Conservation (phyloP, 2,113 vertebrate species). For the Brachypodius melanocephalos region DNA sequence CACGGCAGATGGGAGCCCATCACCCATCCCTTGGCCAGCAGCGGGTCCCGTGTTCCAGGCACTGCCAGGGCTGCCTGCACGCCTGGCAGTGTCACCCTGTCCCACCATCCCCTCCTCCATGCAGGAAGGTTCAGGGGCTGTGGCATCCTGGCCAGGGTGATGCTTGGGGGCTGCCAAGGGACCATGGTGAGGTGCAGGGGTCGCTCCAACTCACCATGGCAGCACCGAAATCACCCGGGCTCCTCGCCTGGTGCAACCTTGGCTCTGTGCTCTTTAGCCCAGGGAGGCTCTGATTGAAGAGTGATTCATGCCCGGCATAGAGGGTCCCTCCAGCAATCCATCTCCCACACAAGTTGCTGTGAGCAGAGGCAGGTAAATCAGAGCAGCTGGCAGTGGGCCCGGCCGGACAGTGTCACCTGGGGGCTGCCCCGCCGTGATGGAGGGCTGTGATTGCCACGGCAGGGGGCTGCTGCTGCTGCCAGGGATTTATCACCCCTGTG, state of each 20-base stretch:
- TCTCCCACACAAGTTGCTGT: conserved; percentile 77
- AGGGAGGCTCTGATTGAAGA: conserved; percentile 81
- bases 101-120: fast-evolving
- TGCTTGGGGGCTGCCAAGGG: background rate
- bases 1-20: fast-evolving
- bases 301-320: conserved; percentile 78
- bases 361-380: conserved; percentile 79
- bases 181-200: fast-evolving
- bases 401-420: conserved; percentile 70
- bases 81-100: background rate
- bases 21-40: background rate
- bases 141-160: fast-evolving
- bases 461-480: conserved; percentile 21
- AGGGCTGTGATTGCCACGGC: conserved; percentile 58
- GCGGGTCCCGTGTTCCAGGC: fast-evolving
- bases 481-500: conserved; percentile 66
- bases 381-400: conserved; percentile 66
- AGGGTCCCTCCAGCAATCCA: conserved; percentile 76
- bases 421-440: conserved; percentile 62
- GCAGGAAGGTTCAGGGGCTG: background rate
- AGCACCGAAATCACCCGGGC: background rate
- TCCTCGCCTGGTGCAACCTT: background rate
- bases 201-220: background rate
- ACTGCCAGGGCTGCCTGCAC: background rate
- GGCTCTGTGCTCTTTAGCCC: background rate